Evolutionary conservation across 2,888 invertebrate genomes (phyloP).

Genomic region (Emmelina monodactyla): DNA sequence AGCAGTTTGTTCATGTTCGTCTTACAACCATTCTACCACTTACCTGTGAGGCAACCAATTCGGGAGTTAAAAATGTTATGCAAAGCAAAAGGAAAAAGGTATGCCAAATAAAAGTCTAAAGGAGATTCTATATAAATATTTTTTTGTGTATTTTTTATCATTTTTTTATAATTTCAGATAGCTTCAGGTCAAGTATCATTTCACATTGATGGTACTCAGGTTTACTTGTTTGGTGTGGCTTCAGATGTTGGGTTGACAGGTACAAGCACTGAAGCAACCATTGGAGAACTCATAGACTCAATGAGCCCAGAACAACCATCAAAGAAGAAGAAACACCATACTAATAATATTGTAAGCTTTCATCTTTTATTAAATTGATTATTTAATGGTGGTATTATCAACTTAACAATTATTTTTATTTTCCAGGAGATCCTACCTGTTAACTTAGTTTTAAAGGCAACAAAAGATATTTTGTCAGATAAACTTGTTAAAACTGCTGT

Average conservation of each 20-base stretch:
- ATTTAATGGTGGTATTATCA: constrained; percentile 4
- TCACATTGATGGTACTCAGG: constrained; percentile 69
- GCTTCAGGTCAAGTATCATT: constrained; percentile 78
- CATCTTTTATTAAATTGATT: background rate
- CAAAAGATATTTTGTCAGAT: constrained; percentile 64
- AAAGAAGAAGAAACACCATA: constrained; percentile 50
- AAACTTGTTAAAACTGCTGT: constrained; percentile 61
- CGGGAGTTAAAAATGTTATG: constrained; percentile 70
- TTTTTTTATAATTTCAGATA: constrained; percentile 40
- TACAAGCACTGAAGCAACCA: constrained; percentile 52
- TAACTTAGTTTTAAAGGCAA: constrained; percentile 68
- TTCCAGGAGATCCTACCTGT: constrained; percentile 68
- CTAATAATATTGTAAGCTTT: constrained; percentile 39
- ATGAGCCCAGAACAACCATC: constrained; percentile 42
- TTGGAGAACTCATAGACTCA: constrained; percentile 59
- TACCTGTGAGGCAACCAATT: constrained; percentile 65
- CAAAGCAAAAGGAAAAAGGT: constrained; percentile 72
- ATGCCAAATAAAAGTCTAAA: constrained; percentile 10
- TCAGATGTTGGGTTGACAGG: constrained; percentile 65
- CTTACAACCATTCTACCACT: constrained; percentile 72
- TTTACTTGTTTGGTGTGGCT: constrained; percentile 71
- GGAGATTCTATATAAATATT: too few relatives aligned
- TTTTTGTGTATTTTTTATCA: background rate
- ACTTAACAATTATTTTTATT: constrained; percentile 3
- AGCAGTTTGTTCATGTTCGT: constrained; percentile 75